Base-by-base conservation (phyloP, 2,888 invertebrate genomes). In the Orchesellides sinensis region DNA sequence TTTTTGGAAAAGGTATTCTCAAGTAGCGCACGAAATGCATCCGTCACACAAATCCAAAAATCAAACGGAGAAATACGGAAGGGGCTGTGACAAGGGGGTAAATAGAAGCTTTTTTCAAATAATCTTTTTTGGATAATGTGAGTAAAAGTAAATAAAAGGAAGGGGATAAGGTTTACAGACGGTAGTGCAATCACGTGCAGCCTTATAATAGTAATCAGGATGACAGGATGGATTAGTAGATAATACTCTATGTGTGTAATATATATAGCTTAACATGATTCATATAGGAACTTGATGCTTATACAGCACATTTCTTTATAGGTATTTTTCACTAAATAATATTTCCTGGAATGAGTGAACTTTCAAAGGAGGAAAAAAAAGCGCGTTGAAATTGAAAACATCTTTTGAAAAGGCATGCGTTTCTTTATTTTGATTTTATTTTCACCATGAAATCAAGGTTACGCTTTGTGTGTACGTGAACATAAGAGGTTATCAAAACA, bases 101-200 rank as follows among this genome's bases (percentile, higher is more conserved):
- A 73, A 73, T 25, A 63, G 12, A 23, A 40, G 25, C 25, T 19
- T 45, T 72, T 47, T 45, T 21, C 45, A 52, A 10, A 59, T 61
- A 59, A 17, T 21, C 29, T 4, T 72, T 47, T 61, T 61, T 25
- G 17, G 23, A 40, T 17, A 40, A 17, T 29, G 40, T 40, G 65
- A 65, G 65, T 40, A 12, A 65, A 63, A 74, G 73, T 63, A 74
- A 74, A 74, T 52, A 63, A 54, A 54, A 65, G 32, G 27, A 17
- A 12, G 35, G 35, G 17, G 25, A 6, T 14, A n/a, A n/a, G n/a
- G n/a, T n/a, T n/a, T n/a, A n/a, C n/a, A n/a, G n/a, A n/a, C n/a
- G n/a, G n/a, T n/a, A n/a, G n/a, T n/a, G n/a, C n/a, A n/a, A n/a
- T n/a, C n/a, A n/a, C n/a, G n/a, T n/a, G n/a, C n/a, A n/a, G n/a